Conservation (phyloP, 1,140 invertebrate species). For the Plectus sambesii region DNA sequence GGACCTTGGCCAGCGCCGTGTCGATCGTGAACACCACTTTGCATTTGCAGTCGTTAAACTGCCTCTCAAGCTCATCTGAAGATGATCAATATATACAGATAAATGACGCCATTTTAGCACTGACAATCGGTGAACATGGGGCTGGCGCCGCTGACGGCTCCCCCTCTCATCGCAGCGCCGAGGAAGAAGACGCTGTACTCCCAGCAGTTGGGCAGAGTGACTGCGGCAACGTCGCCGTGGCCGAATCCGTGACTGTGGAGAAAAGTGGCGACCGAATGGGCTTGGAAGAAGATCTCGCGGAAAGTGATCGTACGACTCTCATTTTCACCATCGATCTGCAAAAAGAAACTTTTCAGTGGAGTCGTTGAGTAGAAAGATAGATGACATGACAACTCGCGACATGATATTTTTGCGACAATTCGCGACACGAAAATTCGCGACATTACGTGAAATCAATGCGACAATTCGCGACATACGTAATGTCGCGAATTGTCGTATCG, state of each 20-base stretch:
- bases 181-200: slow-evolving; percentile 26
- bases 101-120: slow-evolving; percentile 4
- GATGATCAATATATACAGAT: neutral
- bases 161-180: slow-evolving; percentile 24
- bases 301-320: no score
- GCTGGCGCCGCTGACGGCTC: slow-evolving; percentile 30
- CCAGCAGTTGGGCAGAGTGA: slow-evolving; percentile 29
- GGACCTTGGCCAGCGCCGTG: slow-evolving; percentile 14
- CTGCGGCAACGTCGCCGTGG: slow-evolving; percentile 21
- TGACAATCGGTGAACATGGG: slow-evolving; percentile 26
- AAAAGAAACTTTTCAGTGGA: no score
- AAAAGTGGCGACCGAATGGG: slow-evolving; percentile 25
- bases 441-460: no score
- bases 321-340: no score
- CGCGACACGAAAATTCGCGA: no score
- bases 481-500: no score
- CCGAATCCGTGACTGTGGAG: slow-evolving; percentile 17
- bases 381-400: no score
- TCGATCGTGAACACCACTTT: slow-evolving; percentile 34
- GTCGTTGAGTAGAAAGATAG: no score
- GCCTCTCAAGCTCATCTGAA: slow-evolving; percentile 30
- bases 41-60: slow-evolving; percentile 25
- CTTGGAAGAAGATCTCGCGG: no score
- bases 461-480: no score
- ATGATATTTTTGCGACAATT: no score